Conservation (phyloP, 2,113 vertebrate species). For the Daboia siamensis region DNA sequence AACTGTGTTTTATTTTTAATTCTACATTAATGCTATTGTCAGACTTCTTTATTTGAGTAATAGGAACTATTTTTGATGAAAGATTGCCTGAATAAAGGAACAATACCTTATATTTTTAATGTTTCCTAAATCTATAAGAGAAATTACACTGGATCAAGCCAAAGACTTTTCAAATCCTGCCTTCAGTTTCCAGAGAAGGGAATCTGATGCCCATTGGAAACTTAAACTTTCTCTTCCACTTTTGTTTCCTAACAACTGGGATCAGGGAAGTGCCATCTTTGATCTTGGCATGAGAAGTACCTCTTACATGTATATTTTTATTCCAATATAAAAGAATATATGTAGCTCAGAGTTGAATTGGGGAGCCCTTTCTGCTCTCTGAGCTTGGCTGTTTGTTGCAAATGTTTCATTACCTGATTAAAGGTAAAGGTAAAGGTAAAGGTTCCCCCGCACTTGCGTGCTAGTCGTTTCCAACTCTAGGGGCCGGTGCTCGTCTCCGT, state of each 20-base stretch:
- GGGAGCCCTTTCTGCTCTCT: background rate
- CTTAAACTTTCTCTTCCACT: background rate
- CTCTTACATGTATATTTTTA: background rate
- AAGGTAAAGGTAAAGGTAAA: too few relatives aligned
- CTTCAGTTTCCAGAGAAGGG: background rate
- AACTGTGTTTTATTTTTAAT: conserved; percentile 28
- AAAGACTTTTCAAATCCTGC: background rate
- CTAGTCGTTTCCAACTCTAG: too few relatives aligned
- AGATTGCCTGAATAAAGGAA: background rate
- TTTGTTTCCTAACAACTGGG: background rate
- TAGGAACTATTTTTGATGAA: background rate
- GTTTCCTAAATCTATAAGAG: background rate
- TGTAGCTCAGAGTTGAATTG: background rate
- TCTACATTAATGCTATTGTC: background rate
- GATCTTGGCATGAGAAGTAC: background rate
- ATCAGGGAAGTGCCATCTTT: background rate
- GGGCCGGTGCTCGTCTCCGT: too few relatives aligned
- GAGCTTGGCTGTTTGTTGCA: background rate
- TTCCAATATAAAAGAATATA: background rate
- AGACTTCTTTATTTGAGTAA: conserved; percentile 10
- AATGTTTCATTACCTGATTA: background rate
- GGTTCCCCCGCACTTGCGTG: too few relatives aligned
- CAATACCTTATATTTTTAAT: background rate
- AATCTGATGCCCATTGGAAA: background rate
- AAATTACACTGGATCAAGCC: background rate